Base-by-base conservation (phyloP, 1,140 invertebrate genomes). In the Panagrolaimus sp. region DNA sequence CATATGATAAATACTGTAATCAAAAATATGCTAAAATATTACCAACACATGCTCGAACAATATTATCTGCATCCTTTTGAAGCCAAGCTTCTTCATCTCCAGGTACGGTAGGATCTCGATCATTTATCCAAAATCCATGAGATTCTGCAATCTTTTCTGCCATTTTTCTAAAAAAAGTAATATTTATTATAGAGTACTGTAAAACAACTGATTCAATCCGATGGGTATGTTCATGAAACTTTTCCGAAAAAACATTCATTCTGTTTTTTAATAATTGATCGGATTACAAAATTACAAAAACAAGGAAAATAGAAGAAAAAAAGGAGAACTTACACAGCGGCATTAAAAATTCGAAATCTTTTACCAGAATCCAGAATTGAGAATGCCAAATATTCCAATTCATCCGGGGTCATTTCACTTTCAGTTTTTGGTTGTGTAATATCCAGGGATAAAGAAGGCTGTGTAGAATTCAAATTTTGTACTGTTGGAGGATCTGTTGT, bases 301-400 rank as follows among this genome's bases (percentile, higher is more conserved):
- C 2, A 38, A 38, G 32, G n/a, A n/a, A n/a, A n/a, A n/a, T n/a
- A n/a, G n/a, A n/a, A n/a, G n/a, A 10, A 9, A 52, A 52, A 52
- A 52, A n/a, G n/a, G n/a, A n/a, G n/a, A 52, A n/a, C 52, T 58
- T 14, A 58, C 52, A 58, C 52, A 24, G 52, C 52, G 17, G 52
- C 17, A 12, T 28, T 58, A 14, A 58, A 58, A 28, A 58, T 58
- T 28, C 52, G 21, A 26, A 58, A 58, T 28, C 52, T 21, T 28
- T 58, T 58, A 1, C 52, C 52, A 0, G 52, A 28, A 58, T 58
- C 52, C 21, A 28, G 1, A 14, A 28, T 58, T 26, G 21, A 58
- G 17, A 58, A 58, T 21, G 52, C 52, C 52, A 58, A 58, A 17
- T 58, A 58, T 28, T 58, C 52, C 15, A 58, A 21, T 4, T 58